These are phyloP conservation scores for Drosophila mettleri DNA, from an alignment of 2,888 invertebrate genomes.

Conservation along the genomic window DNA sequence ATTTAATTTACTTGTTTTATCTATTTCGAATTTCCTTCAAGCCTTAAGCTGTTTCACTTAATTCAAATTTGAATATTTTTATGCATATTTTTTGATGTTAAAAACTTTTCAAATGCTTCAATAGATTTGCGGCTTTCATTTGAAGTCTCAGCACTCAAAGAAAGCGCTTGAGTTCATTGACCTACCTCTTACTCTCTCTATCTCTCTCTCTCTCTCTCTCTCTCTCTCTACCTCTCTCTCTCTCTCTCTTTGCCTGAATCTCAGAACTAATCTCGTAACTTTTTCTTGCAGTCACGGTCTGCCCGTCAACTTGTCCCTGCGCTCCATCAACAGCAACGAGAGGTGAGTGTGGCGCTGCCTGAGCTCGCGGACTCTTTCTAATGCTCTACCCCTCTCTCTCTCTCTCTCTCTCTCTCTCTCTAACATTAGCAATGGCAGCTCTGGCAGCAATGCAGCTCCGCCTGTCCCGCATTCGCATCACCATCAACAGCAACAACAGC, in stretches of 20 bases:
- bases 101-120: too few relatives aligned
- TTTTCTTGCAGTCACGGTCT: constrained; percentile 72
- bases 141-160: too few relatives aligned
- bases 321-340: constrained; percentile 75
- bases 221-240: neutral
- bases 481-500: constrained; percentile 45
- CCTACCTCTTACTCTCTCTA: neutral
- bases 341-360: constrained; percentile 58
- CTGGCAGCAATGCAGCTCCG: constrained; percentile 55
- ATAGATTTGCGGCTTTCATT: too few relatives aligned
- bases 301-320: constrained; percentile 83
- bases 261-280: neutral
- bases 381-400: constrained; percentile 1
- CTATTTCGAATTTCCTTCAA: too few relatives aligned
- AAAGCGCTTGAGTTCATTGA: too few relatives aligned
- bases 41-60: too few relatives aligned
- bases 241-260: neutral
- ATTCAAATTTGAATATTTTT: too few relatives aligned
- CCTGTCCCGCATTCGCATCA: constrained; percentile 30
- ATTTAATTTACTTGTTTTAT: too few relatives aligned
- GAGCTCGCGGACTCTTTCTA: neutral
- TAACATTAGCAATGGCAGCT: constrained; percentile 67
- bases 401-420: constrained; percentile 12
- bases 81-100: too few relatives aligned
- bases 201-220: neutral